A percentile compares a stretch with the other conserved stretches of the same genome.
phyloP scores from a whole-genome alignment of 2,888 invertebrate genomes.

The Metacarcinus magister region DNA sequence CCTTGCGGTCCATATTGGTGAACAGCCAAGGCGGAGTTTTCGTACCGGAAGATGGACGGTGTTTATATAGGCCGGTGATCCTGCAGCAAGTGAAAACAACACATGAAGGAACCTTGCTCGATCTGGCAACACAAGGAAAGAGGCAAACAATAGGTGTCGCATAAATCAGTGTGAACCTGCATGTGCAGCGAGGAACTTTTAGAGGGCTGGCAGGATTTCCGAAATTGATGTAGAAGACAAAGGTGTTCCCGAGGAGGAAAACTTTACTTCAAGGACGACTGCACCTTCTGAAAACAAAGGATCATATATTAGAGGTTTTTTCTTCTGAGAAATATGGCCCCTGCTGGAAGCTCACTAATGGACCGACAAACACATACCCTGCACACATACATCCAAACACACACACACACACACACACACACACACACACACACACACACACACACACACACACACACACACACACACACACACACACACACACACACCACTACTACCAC shows the following conservation, averaged over 20 bases:
- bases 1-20: neutral
- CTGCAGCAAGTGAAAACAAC: neutral
- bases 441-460: constrained; percentile 1
- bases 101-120: neutral
- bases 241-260: neutral
- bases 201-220: neutral
- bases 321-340: constrained; percentile 17
- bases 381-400: neutral
- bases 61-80: neutral
- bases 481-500: neutral
- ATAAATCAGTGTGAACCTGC: neutral
- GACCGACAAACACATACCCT: neutral
- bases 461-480: neutral
- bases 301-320: neutral
- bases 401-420: constrained; percentile 26
- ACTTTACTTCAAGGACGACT: neutral
- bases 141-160: neutral
- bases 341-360: neutral
- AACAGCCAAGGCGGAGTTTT: neutral
- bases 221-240: neutral
- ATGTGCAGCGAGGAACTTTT: neutral
- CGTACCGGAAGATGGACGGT: neutral
- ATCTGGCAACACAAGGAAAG: neutral
- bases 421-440: constrained; percentile 37
- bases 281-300: neutral